These are phyloP conservation scores for Platalea minor DNA, from an alignment of 2,797 vertebrate species.

Conservation along the genomic window DNA sequence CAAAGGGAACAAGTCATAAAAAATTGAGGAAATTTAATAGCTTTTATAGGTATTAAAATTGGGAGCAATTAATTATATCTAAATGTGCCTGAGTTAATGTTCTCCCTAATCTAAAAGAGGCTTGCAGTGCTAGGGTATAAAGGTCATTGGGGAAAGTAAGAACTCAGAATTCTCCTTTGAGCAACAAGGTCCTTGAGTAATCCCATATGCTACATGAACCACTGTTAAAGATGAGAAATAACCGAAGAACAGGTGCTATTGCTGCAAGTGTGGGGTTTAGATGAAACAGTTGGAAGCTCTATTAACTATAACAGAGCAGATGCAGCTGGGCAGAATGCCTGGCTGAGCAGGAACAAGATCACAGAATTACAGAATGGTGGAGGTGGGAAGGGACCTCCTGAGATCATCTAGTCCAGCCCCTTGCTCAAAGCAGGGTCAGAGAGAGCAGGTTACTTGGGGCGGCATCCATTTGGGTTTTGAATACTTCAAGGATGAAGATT, in stretches of 20 bases:
- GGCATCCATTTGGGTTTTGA: neutral
- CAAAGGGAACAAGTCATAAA: neutral
- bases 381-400: neutral
- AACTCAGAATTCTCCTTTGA: slow-evolving; percentile 24
- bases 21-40: slow-evolving; percentile 8
- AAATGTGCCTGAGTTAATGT: neutral
- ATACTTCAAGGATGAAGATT: neutral
- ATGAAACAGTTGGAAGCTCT: slow-evolving; percentile 20
- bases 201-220: slow-evolving; percentile 16
- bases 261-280: neutral
- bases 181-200: slow-evolving; percentile 7
- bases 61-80: slow-evolving; percentile 25
- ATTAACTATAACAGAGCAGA: neutral
- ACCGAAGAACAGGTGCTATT: slow-evolving; percentile 19
- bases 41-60: slow-evolving; percentile 20
- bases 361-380: neutral
- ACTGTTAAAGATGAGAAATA: slow-evolving; percentile 35
- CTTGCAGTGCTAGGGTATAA: neutral
- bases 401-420: neutral
- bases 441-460: neutral
- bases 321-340: neutral
- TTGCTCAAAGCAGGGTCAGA: neutral
- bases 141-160: slow-evolving; percentile 19
- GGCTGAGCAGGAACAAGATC: neutral
- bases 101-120: neutral